Evolutionary conservation across 2,113 vertebrate genomes (phyloP).

Genomic region (human (Homo sapiens)): GRCh38 chr3:100440501-100441000

Average conservation of each 20-base stretch:
- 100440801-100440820: background rate
- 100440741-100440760: background rate
- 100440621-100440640: conserved; percentile 22
- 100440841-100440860: background rate
- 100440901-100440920: background rate
- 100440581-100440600: background rate
- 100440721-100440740: background rate
- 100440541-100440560: background rate
- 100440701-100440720: background rate
- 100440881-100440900: background rate
- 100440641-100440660: background rate
- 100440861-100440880: background rate
- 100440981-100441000: background rate
- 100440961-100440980: background rate
- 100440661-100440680: background rate
- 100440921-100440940: background rate
- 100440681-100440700: background rate
- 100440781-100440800: background rate
- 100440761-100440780: background rate
- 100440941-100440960: background rate
- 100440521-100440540: background rate
- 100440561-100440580: conserved; percentile 5
- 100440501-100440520: background rate
- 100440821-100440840: background rate
- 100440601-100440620: background rate